These are phyloP conservation scores for Litoditis marina DNA, from an alignment of 2,888 invertebrate species.

Conservation along the genomic window DNA sequence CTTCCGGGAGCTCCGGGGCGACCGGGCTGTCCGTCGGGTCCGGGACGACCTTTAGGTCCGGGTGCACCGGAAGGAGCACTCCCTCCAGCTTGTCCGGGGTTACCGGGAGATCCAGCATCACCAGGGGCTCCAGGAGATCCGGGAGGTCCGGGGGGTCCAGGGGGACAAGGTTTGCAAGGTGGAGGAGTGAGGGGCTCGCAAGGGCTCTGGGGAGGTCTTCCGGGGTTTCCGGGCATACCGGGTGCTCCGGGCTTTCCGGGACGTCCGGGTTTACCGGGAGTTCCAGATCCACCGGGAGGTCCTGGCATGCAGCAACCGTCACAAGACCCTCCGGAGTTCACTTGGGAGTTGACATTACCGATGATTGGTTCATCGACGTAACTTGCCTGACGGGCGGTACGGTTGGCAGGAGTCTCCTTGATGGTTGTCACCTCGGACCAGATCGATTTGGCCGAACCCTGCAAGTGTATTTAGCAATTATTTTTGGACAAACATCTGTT, in stretches of 20 bases:
- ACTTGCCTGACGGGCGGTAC: constrained; percentile 47
- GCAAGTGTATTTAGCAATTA: no score
- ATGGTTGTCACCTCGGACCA: constrained; percentile 46
- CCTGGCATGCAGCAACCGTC: constrained; percentile 38
- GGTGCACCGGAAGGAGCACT: constrained; percentile 17
- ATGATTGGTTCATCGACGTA: constrained; percentile 19
- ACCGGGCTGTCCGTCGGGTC: no score
- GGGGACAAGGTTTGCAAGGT: constrained; percentile 37
- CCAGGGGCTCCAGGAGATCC: constrained; percentile 35
- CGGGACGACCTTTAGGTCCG: no score
- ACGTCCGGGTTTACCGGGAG: constrained; percentile 36
- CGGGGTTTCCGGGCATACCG: constrained; percentile 34
- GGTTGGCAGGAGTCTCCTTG: constrained; percentile 34
- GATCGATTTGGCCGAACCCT: constrained; percentile 57
- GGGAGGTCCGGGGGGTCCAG: constrained; percentile 16
- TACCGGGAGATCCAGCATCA: constrained; percentile 30
- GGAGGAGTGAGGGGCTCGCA: constrained; percentile 40
- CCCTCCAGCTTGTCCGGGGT: constrained; percentile 27
- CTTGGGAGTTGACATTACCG: no score
- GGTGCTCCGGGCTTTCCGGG: constrained; percentile 39
- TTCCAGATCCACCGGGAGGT: constrained; percentile 33
- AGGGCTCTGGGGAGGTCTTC: constrained; percentile 35
- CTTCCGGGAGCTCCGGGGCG: constrained; percentile 17
- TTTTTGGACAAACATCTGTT: no score
- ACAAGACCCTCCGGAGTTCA: constrained; percentile 23